A percentile compares a stretch with the other conserved stretches of the same genome.
These are phyloP conservation scores for Leptoteleia sp. DNA, from an alignment of 1,140 invertebrate species.

Conservation along the genomic window DNA sequence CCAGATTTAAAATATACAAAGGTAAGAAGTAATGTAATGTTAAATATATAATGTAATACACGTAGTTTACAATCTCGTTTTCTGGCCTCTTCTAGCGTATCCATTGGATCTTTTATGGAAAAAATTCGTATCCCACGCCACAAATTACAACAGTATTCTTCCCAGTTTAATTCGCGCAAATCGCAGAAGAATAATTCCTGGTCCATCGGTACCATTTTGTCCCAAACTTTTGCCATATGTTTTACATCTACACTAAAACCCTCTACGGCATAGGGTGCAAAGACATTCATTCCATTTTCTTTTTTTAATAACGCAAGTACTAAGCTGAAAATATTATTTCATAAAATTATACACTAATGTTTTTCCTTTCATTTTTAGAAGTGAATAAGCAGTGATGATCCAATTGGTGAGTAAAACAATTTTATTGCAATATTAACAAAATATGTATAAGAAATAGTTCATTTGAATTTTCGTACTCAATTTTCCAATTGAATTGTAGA, in stretches of 20 bases:
- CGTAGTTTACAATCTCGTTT: slow-evolving; percentile 18
- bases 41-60: slow-evolving; percentile 29
- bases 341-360: too few relatives aligned
- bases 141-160: slow-evolving; percentile 80
- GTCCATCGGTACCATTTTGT: slow-evolving; percentile 82
- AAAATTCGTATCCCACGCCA: slow-evolving; percentile 82
- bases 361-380: too few relatives aligned
- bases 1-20: slow-evolving; percentile 34
- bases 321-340: slow-evolving; percentile 31
- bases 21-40: slow-evolving; percentile 1
- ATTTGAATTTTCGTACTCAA: too few relatives aligned
- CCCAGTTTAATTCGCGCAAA: slow-evolving; percentile 83
- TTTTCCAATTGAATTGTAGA: too few relatives aligned
- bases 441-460: too few relatives aligned
- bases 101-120: slow-evolving; percentile 79
- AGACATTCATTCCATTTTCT: background rate
- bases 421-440: too few relatives aligned
- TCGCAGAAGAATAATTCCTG: slow-evolving; percentile 83
- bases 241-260: slow-evolving; percentile 82
- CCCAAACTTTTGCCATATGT: slow-evolving; percentile 80
- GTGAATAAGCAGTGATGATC: too few relatives aligned
- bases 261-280: slow-evolving; percentile 76
- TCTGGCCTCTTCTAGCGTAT: slow-evolving; percentile 74
- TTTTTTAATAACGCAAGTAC: background rate
- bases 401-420: too few relatives aligned